Base-by-base conservation (phyloP, 2,797 vertebrate genomes). In the Champsocephalus esox region DNA sequence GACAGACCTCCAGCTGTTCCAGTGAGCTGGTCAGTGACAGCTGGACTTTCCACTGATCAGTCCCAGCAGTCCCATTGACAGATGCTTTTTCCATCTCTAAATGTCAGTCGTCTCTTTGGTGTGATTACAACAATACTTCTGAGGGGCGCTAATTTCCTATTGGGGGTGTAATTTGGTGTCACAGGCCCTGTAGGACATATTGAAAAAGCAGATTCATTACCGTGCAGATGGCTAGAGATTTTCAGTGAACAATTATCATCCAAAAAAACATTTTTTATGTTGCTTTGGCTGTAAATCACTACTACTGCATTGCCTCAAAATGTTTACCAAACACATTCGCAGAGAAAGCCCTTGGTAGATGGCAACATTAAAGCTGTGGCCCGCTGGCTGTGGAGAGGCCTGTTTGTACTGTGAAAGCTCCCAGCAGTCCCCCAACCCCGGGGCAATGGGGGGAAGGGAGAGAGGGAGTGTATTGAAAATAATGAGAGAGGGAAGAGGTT, bases 1-100 rank as follows among this genome's bases (percentile, higher is more conserved):
- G 89, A 73, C 54, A 12, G 12, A 63, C 48, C 63, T 75, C 80
- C 88, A 89, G 89, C 86, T 87, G 89, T 85, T 90, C 48, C 21
- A 13, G 2, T 73, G 70, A 78, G 72, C 62, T 19, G 80, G 71
- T 84, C 80, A 71, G 0, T 70, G 76, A 73, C 82, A 87, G 87
- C 83, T 80, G 79, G 66, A 83, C 72, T 0, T 21, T 77, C 81
- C 83, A 80, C 79, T 13, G 48, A 48, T 66, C 66, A 68, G 72
- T 71, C 61, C 79, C 78, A 81, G 73, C 75, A 77, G 58, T 71
- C 28, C 28, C 73, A 46, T 0, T 70, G 58, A 70, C 82, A 80
- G 65, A 82, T 76, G 67, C 58, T 79, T 81, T 85, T 79, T 78
- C 66, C 68, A 50, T 81, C 70, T 77, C 41, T 41, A 45, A 82